These are phyloP conservation scores for Papilio demoleus DNA, from an alignment of 2,888 invertebrate genomes.

Conservation along the genomic window DNA sequence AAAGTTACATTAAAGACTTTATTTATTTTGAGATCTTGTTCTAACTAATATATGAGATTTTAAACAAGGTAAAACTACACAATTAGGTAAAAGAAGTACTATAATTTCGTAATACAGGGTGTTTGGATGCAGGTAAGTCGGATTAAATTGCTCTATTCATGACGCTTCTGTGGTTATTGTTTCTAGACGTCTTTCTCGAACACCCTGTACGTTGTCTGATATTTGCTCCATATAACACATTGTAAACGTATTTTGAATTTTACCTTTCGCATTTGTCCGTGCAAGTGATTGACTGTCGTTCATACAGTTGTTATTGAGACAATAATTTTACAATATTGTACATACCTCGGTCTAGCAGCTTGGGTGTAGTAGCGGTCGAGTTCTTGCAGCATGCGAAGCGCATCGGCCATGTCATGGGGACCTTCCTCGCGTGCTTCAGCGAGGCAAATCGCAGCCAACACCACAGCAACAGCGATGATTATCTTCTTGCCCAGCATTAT, in stretches of 20 bases:
- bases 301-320: neutral
- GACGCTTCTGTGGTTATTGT: too few species aligned
- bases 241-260: too few species aligned
- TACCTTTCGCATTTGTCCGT: too few species aligned
- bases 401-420: slow-evolving; percentile 86
- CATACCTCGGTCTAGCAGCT: slow-evolving; percentile 86
- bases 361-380: slow-evolving; percentile 87
- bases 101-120: too few species aligned
- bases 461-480: slow-evolving; percentile 64
- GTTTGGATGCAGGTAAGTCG: too few species aligned
- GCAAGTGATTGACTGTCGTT: too few species aligned
- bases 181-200: too few species aligned
- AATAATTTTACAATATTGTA: neutral
- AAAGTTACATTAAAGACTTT: neutral
- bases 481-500: slow-evolving; percentile 76
- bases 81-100: too few species aligned
- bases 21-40: neutral
- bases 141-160: too few species aligned
- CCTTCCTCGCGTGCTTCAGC: slow-evolving; percentile 77
- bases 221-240: too few species aligned
- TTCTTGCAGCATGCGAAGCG: slow-evolving; percentile 86
- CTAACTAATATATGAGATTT: neutral
- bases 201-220: too few species aligned
- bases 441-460: slow-evolving; percentile 67
- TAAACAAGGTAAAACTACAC: neutral